A percentile compares a stretch with the other conserved stretches of the same genome.
These are phyloP conservation scores for Dryas iulia DNA, from an alignment of 1,140 invertebrate species.

Conservation along the genomic window DNA sequence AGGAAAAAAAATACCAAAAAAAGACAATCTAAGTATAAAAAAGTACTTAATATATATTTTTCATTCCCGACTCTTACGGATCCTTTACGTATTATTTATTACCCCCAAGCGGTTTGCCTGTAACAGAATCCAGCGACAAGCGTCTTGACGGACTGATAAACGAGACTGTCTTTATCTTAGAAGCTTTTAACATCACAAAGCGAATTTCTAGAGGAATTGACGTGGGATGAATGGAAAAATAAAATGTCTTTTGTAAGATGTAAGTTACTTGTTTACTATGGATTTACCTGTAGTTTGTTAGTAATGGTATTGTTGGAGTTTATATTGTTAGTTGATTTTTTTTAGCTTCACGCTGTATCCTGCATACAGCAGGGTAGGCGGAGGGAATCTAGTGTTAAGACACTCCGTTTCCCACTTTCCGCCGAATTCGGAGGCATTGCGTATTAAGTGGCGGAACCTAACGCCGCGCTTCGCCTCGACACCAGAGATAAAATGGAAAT, in stretches of 20 bases:
- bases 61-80: background rate
- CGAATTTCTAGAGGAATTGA: background rate
- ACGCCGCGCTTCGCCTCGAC: too few species aligned
- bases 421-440: too few species aligned
- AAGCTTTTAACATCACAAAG: constrained; percentile 8
- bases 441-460: too few species aligned
- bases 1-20: background rate
- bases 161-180: constrained; percentile 8
- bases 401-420: too few species aligned
- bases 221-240: background rate
- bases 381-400: too few species aligned
- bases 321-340: too few species aligned
- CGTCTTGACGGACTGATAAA: constrained; percentile 10
- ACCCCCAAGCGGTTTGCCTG: background rate
- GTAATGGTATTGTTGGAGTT: too few species aligned
- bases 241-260: background rate
- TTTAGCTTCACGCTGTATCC: too few species aligned
- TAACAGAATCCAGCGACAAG: constrained; percentile 9
- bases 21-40: background rate
- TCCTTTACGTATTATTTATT: background rate
- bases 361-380: too few species aligned
- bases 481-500: too few species aligned
- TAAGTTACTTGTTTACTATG: background rate
- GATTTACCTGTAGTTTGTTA: too few species aligned
- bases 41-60: background rate